phyloP scores from a whole-genome alignment of 2,113 vertebrate genomes.

The pig (Sus scrofa) region DNA sequence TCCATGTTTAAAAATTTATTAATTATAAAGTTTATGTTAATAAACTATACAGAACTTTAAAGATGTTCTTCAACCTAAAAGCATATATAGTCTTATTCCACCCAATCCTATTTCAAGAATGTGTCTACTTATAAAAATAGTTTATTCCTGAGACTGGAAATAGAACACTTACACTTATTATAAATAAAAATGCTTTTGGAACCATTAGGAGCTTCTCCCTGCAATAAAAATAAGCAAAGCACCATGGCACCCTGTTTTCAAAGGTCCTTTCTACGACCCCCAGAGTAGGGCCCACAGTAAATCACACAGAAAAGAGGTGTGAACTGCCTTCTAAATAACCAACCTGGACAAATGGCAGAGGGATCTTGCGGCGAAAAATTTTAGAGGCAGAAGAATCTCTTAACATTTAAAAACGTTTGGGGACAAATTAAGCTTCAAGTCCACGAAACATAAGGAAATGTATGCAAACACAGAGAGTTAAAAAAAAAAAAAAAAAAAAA shows the following conservation, averaged over 20 bases:
- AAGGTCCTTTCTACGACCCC: background rate
- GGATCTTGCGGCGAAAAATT: background rate
- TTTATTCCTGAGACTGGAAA: background rate
- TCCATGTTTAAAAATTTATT: background rate
- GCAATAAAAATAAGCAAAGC: background rate
- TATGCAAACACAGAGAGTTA: background rate
- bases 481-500: background rate
- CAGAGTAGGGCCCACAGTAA: background rate
- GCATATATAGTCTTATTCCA: background rate
- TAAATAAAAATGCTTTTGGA: background rate
- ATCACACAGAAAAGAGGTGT: background rate
- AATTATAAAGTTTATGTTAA: background rate
- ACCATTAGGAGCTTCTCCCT: background rate
- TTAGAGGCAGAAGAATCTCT: background rate
- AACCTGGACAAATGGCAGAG: conserved; percentile 21
- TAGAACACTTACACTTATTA: background rate
- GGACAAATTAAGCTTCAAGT: background rate
- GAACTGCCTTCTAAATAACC: background rate
- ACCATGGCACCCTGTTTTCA: background rate
- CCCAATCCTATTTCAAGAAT: conserved; percentile 14
- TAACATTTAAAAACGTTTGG: background rate
- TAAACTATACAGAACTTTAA: background rate
- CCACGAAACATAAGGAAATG: background rate
- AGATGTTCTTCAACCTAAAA: background rate
- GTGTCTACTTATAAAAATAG: conserved; percentile 5